Percentiles rank a stretch among this genome's conserved stretches.
These are phyloP conservation scores for Clepsis dumicolana DNA, from an alignment of 2,888 invertebrate species.

Conservation along the genomic window DNA sequence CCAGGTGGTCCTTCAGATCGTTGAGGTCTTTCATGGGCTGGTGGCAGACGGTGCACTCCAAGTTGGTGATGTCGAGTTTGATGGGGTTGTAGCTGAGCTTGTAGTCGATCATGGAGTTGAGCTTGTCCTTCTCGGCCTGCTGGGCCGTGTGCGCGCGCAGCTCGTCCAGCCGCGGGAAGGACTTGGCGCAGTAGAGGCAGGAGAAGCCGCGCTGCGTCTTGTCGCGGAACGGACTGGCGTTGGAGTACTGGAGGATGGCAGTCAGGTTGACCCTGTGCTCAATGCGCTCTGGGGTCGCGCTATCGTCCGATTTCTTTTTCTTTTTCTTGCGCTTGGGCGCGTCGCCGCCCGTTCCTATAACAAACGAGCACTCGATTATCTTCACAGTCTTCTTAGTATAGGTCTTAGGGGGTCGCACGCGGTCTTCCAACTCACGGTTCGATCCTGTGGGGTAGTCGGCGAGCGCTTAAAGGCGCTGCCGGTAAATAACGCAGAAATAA, in stretches of 20 bases:
- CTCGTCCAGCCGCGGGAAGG: conserved; percentile 70
- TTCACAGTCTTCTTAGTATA: conserved; percentile 61
- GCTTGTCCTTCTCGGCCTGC: conserved; percentile 74
- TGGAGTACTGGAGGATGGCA: conserved; percentile 79
- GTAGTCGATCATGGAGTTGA: conserved; percentile 79
- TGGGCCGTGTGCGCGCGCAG: conserved; percentile 72
- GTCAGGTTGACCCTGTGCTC: conserved; percentile 82
- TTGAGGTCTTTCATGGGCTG: conserved; percentile 69
- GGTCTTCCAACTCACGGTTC: conserved; percentile 37
- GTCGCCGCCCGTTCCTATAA: conserved; percentile 79
- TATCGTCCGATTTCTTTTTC: conserved; percentile 75
- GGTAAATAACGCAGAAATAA: background rate
- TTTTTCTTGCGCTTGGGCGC: conserved; percentile 73
- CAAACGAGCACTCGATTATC: conserved; percentile 82
- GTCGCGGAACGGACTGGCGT: conserved; percentile 80
- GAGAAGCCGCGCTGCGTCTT: conserved; percentile 79
- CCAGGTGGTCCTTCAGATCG: conserved; percentile 74
- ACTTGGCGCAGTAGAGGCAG: conserved; percentile 77
- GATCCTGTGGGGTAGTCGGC: conserved; percentile 16
- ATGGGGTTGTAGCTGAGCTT: conserved; percentile 82
- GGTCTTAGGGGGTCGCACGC: conserved; percentile 51
- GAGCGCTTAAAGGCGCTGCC: conserved; percentile 7
- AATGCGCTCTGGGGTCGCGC: conserved; percentile 80
- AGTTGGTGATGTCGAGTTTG: conserved; percentile 76
- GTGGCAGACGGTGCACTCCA: conserved; percentile 71